These are phyloP conservation scores for Silurus meridionalis DNA, from an alignment of 2,113 vertebrate genomes.

Conservation along the genomic window DNA sequence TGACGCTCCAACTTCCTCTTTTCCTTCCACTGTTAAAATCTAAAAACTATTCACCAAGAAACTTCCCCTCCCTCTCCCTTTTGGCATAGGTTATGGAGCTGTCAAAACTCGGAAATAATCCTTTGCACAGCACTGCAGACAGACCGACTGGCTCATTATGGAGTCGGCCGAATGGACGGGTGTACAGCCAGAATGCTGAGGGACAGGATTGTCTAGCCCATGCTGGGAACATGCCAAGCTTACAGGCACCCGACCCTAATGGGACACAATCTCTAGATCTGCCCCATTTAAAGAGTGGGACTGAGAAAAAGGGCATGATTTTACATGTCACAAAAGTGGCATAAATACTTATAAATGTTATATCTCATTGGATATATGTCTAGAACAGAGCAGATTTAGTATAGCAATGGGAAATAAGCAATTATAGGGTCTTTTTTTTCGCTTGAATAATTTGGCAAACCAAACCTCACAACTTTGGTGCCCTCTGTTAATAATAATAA, in stretches of 20 bases:
- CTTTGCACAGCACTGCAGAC: slow-evolving; percentile 46
- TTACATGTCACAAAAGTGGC: slow-evolving; percentile 30
- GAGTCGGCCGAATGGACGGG: slow-evolving; percentile 42
- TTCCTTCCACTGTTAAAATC: slow-evolving; percentile 44
- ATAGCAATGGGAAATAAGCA: slow-evolving; percentile 30
- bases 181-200: slow-evolving; percentile 33
- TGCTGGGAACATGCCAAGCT: slow-evolving; percentile 55
- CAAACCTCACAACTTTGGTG: slow-evolving; percentile 36
- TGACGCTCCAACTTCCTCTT: slow-evolving; percentile 33
- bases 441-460: slow-evolving; percentile 38
- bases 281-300: slow-evolving; percentile 47
- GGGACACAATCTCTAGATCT: slow-evolving; percentile 44
- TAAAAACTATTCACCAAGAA: slow-evolving; percentile 38
- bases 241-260: slow-evolving; percentile 40
- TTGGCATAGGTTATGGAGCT: slow-evolving; percentile 41
- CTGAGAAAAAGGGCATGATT: slow-evolving; percentile 40
- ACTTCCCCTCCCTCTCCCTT: slow-evolving; percentile 12
- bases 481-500: slow-evolving; percentile 37
- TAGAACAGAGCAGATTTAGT: slow-evolving; percentile 21
- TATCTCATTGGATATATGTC: slow-evolving; percentile 30
- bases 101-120: slow-evolving; percentile 54
- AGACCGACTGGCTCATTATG: slow-evolving; percentile 39
- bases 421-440: slow-evolving; percentile 32
- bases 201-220: slow-evolving; percentile 47
- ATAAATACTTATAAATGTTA: slow-evolving; percentile 45